phyloP scores from a whole-genome alignment of 1,140 invertebrate genomes.

The Lithobius niger region DNA sequence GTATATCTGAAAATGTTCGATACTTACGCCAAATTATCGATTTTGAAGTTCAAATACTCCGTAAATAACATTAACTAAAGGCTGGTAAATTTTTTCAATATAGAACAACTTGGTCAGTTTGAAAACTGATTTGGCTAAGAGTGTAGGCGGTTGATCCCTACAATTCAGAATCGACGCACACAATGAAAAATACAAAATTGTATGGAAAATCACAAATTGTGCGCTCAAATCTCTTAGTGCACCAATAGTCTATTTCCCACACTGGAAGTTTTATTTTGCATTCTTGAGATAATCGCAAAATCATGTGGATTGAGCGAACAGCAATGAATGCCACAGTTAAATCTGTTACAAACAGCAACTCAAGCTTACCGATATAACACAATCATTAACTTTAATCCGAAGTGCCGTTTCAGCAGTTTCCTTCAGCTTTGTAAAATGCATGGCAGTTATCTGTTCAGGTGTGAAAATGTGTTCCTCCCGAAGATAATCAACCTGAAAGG shows the following conservation, averaged over 20 bases:
- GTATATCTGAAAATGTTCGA: no score
- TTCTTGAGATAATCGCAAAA: background rate
- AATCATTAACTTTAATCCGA: slow-evolving; percentile 86
- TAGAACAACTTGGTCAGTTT: no score
- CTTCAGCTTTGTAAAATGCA: slow-evolving; percentile 95
- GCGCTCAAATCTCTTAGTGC: background rate
- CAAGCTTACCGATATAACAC: slow-evolving; percentile 82
- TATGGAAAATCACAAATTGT: background rate
- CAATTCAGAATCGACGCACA: no score
- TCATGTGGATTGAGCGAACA: background rate
- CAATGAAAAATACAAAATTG: no score
- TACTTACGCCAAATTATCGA: no score
- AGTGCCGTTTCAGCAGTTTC: slow-evolving; percentile 73
- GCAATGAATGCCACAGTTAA: slow-evolving; percentile 7
- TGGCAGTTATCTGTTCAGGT: slow-evolving; percentile 91
- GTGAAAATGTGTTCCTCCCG: slow-evolving; percentile 71
- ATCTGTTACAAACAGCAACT: no score
- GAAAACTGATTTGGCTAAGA: no score
- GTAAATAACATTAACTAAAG: no score
- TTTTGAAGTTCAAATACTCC: no score
- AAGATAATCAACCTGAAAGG: slow-evolving; percentile 63
- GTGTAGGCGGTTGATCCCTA: no score
- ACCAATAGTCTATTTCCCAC: background rate
- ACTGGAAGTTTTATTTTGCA: no score
- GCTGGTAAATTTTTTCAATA: no score